A percentile compares a stretch with the other conserved stretches of the same genome.
phyloP scores from a whole-genome alignment of 2,113 vertebrate species.

The Pholis gunnellus region DNA sequence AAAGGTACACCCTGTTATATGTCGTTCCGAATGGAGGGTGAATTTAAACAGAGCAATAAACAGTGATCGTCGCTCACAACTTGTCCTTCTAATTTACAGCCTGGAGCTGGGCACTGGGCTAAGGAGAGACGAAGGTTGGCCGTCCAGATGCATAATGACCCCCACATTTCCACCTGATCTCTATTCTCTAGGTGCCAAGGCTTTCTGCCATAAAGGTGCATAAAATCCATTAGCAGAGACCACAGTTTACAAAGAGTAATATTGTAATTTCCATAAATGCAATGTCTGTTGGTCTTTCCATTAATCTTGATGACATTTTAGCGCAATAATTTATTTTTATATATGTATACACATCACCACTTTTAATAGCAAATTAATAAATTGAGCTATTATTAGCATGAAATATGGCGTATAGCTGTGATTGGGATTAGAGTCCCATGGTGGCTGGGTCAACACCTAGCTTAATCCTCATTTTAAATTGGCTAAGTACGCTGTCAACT shows the following conservation, averaged over 20 bases:
- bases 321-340: conserved; percentile 80
- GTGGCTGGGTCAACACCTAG: conserved; percentile 51
- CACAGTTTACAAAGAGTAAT: conserved; percentile 80
- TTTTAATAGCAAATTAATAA: conserved; percentile 79
- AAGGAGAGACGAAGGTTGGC: conserved; percentile 78
- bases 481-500: conserved; percentile 42
- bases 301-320: conserved; percentile 85
- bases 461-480: conserved; percentile 64
- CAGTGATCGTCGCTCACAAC: conserved; percentile 64
- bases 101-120: conserved; percentile 58
- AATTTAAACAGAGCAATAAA: conserved; percentile 81
- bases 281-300: conserved; percentile 77
- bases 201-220: conserved; percentile 77
- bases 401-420: conserved; percentile 55
- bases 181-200: conserved; percentile 69
- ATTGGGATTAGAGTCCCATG: conserved; percentile 53
- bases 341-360: conserved; percentile 49
- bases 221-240: conserved; percentile 80
- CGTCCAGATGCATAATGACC: conserved; percentile 76
- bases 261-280: conserved; percentile 84
- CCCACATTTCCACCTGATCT: conserved; percentile 75
- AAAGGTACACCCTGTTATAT: conserved; percentile 65
- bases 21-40: conserved; percentile 64
- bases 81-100: conserved; percentile 81
- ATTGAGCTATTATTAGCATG: conserved; percentile 76